Base-by-base conservation (phyloP, 92 coral and sea anemone species). In the Palythoa heliodiscus region DNA sequence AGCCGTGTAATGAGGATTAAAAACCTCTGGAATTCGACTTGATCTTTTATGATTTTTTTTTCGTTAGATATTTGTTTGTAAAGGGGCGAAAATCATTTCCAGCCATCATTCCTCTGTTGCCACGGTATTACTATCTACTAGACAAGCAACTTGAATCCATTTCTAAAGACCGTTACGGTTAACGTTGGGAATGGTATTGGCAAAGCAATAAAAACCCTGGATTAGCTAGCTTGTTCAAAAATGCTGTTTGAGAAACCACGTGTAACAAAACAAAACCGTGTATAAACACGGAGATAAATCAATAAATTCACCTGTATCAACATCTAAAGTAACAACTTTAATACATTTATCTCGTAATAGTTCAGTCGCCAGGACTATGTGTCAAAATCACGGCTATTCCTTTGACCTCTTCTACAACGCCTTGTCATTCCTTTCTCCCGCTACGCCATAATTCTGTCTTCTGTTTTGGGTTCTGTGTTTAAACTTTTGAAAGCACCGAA, bases 301-400 rank as follows among this genome's bases (percentile, higher is more conserved):
- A 67, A 80, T 80, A 64, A 66, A 64, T 23, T 80, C 84, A 80
- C 84, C 84, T 80, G 84, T 80, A 73, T 67, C 58, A 80, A 80
- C 73, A 80, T 47, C 5, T 48, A 66, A 11, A 16, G 58, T 66
- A 68, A 80, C 48, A 47, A 48, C n/a, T 66, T 80, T 67, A 80
- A 80, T 48, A 80, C 12, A 38, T 23, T 64, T 67, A 80, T 80
- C 84, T 29, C 63, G 58, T 80, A 64, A 80, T 80, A 60, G 74
- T 14, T 48, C 63, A 6, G 74, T 23, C 19, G 22, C 47, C 22
- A 10, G n/a, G 17, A 11, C 15, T 63, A 14, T 43, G 60, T 64
- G 84, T 13, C 25, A 11, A 66, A 78, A n/a, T 43, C 40, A n/a
- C n/a, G n/a, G 37, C 39, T 19, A 39, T 16, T 35, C 6, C 3